A percentile compares a stretch with the other conserved stretches of the same genome.
These are phyloP conservation scores for Sylvilagus floridanus DNA, from an alignment of 2,797 vertebrate species.

Conservation along the genomic window DNA sequence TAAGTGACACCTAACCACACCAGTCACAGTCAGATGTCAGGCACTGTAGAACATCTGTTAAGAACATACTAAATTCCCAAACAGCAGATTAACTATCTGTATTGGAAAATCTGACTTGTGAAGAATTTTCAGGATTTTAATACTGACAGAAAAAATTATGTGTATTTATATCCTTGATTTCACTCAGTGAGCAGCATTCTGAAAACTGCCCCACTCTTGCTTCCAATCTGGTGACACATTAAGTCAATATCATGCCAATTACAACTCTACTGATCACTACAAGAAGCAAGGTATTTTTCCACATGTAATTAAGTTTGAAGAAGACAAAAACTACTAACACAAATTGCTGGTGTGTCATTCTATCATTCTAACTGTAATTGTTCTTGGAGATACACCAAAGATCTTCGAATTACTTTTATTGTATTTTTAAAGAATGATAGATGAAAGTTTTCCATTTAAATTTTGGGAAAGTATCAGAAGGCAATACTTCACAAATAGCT, in stretches of 20 bases:
- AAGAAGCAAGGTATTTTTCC: not conserved
- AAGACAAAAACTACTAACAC: not conserved
- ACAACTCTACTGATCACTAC: not conserved
- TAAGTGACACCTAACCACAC: not conserved
- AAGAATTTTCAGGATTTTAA: constrained; percentile 7
- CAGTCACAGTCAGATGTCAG: not conserved
- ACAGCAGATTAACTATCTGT: constrained; percentile 19
- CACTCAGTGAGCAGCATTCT: not conserved
- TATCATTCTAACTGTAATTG: constrained; percentile 26
- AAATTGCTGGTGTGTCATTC: not conserved
- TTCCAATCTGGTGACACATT: not conserved
- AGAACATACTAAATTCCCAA: not conserved
- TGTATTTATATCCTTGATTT: not conserved
- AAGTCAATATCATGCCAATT: not conserved
- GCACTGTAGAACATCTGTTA: not conserved
- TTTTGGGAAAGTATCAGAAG: not conserved
- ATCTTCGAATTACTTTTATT: not conserved
- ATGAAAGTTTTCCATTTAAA: not conserved
- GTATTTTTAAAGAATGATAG: not conserved
- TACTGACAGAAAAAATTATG: not conserved
- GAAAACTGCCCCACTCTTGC: not conserved
- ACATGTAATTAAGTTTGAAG: not conserved
- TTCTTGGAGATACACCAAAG: not conserved
- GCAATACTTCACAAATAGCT: not conserved
- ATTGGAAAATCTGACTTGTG: not conserved